A percentile compares a stretch with the other conserved stretches of the same genome.
Evolutionary conservation across 2,888 invertebrate genomes (phyloP).

Genomic region (Cheilosia vernalis): DNA sequence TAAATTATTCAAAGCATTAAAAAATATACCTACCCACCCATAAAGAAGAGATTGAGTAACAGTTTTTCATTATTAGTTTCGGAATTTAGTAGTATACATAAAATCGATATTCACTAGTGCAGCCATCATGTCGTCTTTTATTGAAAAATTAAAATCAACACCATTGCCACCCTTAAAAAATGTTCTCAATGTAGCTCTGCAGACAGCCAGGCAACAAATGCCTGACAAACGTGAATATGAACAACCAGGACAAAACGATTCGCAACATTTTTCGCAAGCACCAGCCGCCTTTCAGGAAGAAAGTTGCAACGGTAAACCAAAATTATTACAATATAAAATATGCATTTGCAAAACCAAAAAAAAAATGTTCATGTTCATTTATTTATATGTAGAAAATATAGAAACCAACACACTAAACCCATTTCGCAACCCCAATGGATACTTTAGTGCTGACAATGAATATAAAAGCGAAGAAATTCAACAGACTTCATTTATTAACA

Average conservation of each 20-base stretch:
- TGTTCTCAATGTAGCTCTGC: conserved; percentile 92
- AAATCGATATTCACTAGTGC: conserved; percentile 80
- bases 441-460: conserved; percentile 79
- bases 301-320: conserved; percentile 48
- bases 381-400: conserved; percentile 56
- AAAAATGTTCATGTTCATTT: not conserved
- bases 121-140: conserved; percentile 83
- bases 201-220: conserved; percentile 90
- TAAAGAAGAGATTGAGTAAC: conserved; percentile 26
- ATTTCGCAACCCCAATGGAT: conserved; percentile 81
- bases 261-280: conserved; percentile 53
- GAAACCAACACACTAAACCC: conserved; percentile 83
- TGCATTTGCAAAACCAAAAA: not conserved
- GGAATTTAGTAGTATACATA: conserved; percentile 74
- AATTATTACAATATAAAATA: not conserved
- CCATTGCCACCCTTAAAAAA: conserved; percentile 90
- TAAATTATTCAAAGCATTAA: not conserved
- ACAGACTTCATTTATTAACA: conserved; percentile 82
- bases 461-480: conserved; percentile 80
- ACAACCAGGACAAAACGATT: conserved; percentile 78
- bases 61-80: conserved; percentile 57
- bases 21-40: not conserved
- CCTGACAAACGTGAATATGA: conserved; percentile 86
- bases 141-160: conserved; percentile 85
- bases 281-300: conserved; percentile 45